These are phyloP conservation scores for Hypercompe scribonia DNA, from an alignment of 2,888 invertebrate species.

Conservation along the genomic window DNA sequence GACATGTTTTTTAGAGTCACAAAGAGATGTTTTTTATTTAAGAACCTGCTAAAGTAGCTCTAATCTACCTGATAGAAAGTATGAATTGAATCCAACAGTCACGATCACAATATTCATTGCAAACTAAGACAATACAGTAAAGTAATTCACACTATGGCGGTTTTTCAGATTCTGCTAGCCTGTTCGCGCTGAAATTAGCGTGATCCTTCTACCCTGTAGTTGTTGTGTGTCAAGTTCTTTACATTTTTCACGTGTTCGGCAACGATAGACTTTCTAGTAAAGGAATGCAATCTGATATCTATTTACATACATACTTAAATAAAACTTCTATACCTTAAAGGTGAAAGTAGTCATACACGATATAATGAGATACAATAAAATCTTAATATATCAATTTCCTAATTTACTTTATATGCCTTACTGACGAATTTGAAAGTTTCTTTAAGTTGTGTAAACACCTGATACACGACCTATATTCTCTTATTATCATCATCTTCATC, in stretches of 20 bases:
- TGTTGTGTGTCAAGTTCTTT: background rate
- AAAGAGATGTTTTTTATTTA: too few species aligned
- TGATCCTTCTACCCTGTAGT: too few species aligned
- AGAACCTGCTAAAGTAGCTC: too few species aligned
- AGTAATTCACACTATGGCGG: too few species aligned
- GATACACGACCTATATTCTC: background rate
- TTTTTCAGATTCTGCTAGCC: too few species aligned
- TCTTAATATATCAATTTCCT: constrained; percentile 6
- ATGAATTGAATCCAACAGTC: too few species aligned
- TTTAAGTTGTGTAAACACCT: background rate
- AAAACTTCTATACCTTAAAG: constrained; percentile 8
- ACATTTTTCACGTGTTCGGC: background rate
- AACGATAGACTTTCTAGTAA: constrained; percentile 7
- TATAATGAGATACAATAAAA: constrained; percentile 5
- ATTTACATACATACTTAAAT: constrained; percentile 5
- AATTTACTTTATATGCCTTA: background rate
- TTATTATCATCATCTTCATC: too few species aligned
- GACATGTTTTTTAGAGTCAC: too few species aligned
- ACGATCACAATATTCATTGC: too few species aligned
- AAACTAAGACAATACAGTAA: too few species aligned
- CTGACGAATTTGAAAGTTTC: background rate
- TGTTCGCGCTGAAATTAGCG: too few species aligned
- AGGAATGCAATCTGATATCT: constrained; percentile 12
- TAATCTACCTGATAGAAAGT: too few species aligned
- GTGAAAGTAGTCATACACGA: constrained; percentile 17